Evolutionary conservation across 2,797 vertebrate genomes (phyloP), one percentile per base, ranked within the genome.

Genomic region (Lithobates pipiens): DNA sequence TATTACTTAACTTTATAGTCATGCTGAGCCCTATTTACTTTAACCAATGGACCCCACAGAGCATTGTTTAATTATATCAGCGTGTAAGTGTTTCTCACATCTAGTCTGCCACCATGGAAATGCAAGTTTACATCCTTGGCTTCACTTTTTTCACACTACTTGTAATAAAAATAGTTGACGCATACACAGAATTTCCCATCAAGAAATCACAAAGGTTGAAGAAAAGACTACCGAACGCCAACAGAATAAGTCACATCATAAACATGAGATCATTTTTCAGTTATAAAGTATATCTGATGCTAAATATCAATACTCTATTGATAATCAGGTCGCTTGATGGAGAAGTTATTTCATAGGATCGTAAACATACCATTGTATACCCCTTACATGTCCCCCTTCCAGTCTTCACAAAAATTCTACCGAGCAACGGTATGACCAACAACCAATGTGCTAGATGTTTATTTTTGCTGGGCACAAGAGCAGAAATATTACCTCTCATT

Each of bases 11-110:
- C 54, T 77, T 54, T 74, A 82, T 44, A 73, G 42, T 25, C 80
- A 44, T 78, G 85, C 76, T 86, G 85, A 65, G 74, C 61, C n/a
- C 74, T 82, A 77, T 86, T 86, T 86, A 76, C 68, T 67, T 25
- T 29, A 65, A 82, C 75, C 75, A 86, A 68, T 82, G 42, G 65
- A 34, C 63, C 54, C 80, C 42, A 73, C 80, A 29, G 80, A 77
- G 80, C 50, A 73, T 32, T n/a, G 70, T 83, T 68, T 77, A 36
- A 77, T 83, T 39, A 57, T 78, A 77, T 16, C 54, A 86, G 85
- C 46, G 63, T 70, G 79, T 8, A 44, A 77, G 69, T 73, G 73
- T 77, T 86, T 86, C 85, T 77, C 85, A 77, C 75, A 70, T 76
- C 23, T 36, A 65, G 77, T 36, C 39, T 50, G 44, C 65, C 39